A percentile compares a stretch with the other conserved stretches of the same genome.
These are phyloP conservation scores for Andrena fulva DNA, from an alignment of 2,888 invertebrate genomes.

Conservation along the genomic window DNA sequence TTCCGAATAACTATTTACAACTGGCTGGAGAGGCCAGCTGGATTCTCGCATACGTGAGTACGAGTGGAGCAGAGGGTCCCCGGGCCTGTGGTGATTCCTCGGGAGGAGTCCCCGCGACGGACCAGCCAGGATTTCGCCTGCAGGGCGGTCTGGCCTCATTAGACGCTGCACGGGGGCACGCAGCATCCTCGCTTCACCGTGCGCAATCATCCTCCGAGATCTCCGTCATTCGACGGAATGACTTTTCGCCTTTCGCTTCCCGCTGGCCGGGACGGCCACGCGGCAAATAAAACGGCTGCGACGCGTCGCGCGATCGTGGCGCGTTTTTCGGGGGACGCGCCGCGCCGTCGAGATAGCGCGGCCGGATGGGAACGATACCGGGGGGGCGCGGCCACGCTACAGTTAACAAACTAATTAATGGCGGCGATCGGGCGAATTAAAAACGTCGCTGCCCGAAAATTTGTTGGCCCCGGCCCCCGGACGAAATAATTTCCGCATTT, in stretches of 20 bases:
- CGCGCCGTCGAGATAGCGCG: neutral
- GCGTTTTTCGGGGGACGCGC: constrained; percentile 6
- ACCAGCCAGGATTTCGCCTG: constrained; percentile 60
- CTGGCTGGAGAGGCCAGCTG: constrained; percentile 60
- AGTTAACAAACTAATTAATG: constrained; percentile 52
- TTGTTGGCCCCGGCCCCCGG: constrained; percentile 3
- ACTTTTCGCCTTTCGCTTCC: constrained; percentile 68
- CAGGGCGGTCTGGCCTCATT: constrained; percentile 78
- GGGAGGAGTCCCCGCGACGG: constrained; percentile 30
- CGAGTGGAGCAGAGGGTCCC: constrained; percentile 27
- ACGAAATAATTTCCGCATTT: constrained; percentile 50
- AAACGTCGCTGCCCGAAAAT: constrained; percentile 45
- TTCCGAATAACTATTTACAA: constrained; percentile 81
- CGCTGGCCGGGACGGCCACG: neutral
- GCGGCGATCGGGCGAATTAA: constrained; percentile 45
- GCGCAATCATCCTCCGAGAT: constrained; percentile 66
- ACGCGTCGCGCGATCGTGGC: constrained; percentile 1
- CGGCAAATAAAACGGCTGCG: neutral
- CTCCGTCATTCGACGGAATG: constrained; percentile 72
- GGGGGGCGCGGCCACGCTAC: constrained; percentile 14
- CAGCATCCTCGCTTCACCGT: constrained; percentile 45
- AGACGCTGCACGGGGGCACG: constrained; percentile 64
- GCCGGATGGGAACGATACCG: neutral
- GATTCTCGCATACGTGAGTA: constrained; percentile 77
- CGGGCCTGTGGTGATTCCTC: constrained; percentile 32